Evolutionary conservation across 2,797 vertebrate species (phyloP).

Genomic region (Pogonophryne albipinna): DNA sequence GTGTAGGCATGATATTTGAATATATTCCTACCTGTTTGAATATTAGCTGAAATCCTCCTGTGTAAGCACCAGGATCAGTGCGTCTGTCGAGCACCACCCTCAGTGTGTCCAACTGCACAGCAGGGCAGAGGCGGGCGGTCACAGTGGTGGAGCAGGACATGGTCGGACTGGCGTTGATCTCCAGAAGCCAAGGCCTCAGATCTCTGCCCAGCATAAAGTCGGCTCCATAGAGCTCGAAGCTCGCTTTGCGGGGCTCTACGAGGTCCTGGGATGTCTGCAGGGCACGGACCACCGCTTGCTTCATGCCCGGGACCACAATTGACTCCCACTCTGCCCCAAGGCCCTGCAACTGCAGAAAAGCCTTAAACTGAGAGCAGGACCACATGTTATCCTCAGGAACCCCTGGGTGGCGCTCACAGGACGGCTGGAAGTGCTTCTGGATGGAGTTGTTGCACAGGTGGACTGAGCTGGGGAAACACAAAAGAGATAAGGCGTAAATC

Average conservation of each 20-base stretch:
- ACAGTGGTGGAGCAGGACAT: slow-evolving; percentile 89
- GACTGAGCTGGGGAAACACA: slow-evolving; percentile 82
- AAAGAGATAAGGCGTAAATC: not conserved
- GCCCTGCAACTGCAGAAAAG: slow-evolving; percentile 83
- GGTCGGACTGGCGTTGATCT: slow-evolving; percentile 94
- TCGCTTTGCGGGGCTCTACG: slow-evolving; percentile 87
- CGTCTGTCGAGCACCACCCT: slow-evolving; percentile 90
- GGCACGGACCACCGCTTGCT: slow-evolving; percentile 86
- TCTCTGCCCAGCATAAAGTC: slow-evolving; percentile 92
- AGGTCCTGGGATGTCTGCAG: slow-evolving; percentile 89
- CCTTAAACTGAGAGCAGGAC: slow-evolving; percentile 89
- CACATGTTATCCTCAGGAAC: slow-evolving; percentile 91
- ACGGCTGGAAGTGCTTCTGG: slow-evolving; percentile 88
- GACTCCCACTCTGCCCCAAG: slow-evolving; percentile 81
- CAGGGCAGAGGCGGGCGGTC: slow-evolving; percentile 88
- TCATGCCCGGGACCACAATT: slow-evolving; percentile 91
- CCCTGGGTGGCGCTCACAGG: slow-evolving; percentile 78
- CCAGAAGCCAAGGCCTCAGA: slow-evolving; percentile 93
- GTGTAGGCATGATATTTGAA: not conserved
- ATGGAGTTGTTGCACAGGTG: slow-evolving; percentile 96
- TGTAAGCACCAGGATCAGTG: slow-evolving; percentile 81
- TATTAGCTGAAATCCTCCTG: slow-evolving; percentile 91
- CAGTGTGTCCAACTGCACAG: slow-evolving; percentile 90
- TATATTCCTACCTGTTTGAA: slow-evolving; percentile 89
- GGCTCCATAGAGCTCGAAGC: slow-evolving; percentile 93